phyloP scores from a whole-genome alignment of 2,797 vertebrate species.

The Scarus forsteni region DNA sequence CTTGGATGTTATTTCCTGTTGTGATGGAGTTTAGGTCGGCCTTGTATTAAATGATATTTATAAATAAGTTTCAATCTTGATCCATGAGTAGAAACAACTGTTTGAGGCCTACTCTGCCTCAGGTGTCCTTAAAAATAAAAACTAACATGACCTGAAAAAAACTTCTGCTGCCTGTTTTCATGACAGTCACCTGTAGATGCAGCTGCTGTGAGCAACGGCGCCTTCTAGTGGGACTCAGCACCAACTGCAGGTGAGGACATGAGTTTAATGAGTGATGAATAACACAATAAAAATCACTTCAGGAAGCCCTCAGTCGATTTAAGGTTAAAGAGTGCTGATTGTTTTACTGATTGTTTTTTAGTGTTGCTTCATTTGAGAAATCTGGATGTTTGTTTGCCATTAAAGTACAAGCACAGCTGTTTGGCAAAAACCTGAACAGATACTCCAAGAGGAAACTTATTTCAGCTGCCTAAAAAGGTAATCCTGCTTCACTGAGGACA shows the following conservation, averaged over 20 bases:
- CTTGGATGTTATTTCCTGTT: not conserved
- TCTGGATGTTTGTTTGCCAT: conserved; percentile 35
- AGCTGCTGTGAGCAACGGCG: conserved; percentile 26
- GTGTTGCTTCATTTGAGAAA: conserved; percentile 2
- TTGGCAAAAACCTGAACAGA: conserved; percentile 39
- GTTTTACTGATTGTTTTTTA: not conserved
- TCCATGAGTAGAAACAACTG: not conserved
- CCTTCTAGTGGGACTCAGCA: conserved; percentile 57
- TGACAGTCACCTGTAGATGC: conserved; percentile 6
- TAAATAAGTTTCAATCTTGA: not conserved
- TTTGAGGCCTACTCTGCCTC: not conserved
- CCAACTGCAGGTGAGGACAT: conserved; percentile 27
- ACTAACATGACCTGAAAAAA: not conserved
- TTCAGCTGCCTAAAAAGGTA: conserved; percentile 75
- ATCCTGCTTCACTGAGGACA: conserved; percentile 47
- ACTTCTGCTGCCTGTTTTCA: not conserved
- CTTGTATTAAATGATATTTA: not conserved
- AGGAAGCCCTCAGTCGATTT: not conserved
- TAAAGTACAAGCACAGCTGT: conserved; percentile 54
- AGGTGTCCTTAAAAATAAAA: not conserved
- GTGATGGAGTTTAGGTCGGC: not conserved
- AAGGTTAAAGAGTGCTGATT: not conserved
- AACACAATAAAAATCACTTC: not conserved
- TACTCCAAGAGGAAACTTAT: not conserved
- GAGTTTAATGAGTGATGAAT: too few species aligned